Conservation (phyloP, 2,113 vertebrate species). For the Pollachius pollachius region DNA sequence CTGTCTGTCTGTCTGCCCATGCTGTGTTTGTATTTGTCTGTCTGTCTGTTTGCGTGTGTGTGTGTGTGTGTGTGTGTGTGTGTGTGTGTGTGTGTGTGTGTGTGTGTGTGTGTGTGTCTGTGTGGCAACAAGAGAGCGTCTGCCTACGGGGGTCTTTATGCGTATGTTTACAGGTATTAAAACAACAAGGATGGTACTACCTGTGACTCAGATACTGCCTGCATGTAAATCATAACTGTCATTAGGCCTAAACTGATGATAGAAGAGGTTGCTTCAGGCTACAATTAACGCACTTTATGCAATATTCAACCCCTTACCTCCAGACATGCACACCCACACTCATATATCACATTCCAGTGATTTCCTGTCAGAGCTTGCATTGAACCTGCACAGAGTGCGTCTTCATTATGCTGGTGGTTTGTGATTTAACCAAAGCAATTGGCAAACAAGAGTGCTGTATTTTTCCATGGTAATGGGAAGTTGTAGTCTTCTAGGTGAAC, state of each 20-base stretch:
- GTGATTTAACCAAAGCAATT: too few species aligned
- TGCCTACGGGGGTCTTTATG: too few species aligned
- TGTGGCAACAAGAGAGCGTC: background rate
- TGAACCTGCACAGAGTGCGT: background rate
- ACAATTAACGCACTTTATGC: constrained; percentile 23
- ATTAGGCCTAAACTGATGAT: constrained; percentile 26
- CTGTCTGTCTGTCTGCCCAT: too few species aligned
- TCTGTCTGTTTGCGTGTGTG: too few species aligned
- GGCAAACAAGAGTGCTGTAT: too few species aligned
- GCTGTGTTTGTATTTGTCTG: too few species aligned
- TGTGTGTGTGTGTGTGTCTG: too few species aligned
- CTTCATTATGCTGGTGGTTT: too few species aligned
- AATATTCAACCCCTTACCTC: background rate
- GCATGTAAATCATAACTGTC: constrained; percentile 36
- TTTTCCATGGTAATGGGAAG: too few species aligned
- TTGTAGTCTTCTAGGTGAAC: too few species aligned
- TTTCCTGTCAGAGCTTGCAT: constrained; percentile 42
- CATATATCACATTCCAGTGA: constrained; percentile 26
- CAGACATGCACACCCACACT: background rate
- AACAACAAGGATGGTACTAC: constrained; percentile 5
- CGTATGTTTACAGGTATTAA: background rate
- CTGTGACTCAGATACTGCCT: constrained; percentile 44
- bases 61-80: too few species aligned
- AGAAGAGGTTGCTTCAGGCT: constrained; percentile 37
- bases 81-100: background rate